A percentile compares a stretch with the other conserved stretches of the same genome.
These are phyloP conservation scores for Onychostoma macrolepis DNA, from an alignment of 2,113 vertebrate species.

Conservation along the genomic window DNA sequence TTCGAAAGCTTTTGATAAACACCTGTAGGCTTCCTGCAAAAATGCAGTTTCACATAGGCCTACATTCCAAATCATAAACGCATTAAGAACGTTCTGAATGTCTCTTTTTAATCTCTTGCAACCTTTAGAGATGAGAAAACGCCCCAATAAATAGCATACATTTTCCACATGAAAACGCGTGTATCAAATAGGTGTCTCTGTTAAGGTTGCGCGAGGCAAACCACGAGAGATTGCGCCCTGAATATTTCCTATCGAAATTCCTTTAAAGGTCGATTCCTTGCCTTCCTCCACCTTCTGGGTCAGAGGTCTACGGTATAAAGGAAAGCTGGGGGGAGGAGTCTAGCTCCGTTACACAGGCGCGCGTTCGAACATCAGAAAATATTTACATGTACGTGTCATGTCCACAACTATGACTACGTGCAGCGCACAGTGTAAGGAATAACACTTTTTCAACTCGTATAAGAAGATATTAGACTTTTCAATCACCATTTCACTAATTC, in stretches of 20 bases:
- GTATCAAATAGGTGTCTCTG: background rate
- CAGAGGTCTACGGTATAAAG: conserved; percentile 4
- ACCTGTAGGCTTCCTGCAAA: background rate
- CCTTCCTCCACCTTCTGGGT: background rate
- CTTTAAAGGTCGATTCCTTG: background rate
- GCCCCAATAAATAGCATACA: background rate
- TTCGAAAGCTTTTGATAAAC: background rate
- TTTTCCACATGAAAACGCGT: background rate
- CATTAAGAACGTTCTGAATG: background rate
- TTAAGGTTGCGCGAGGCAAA: background rate
- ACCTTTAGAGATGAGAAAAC: background rate
- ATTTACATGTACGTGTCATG: background rate
- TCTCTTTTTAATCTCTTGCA: background rate
- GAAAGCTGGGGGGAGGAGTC: background rate
- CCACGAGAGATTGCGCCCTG: background rate
- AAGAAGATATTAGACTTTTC: background rate
- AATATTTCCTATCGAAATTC: background rate
- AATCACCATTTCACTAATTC: background rate
- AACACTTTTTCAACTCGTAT: background rate
- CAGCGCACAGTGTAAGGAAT: background rate
- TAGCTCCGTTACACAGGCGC: background rate
- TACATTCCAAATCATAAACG: background rate
- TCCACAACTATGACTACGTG: background rate
- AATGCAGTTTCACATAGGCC: background rate
- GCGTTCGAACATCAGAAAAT: conserved; percentile 12